Base-by-base conservation (phyloP, 2,797 vertebrate genomes). In the Semaprochilodus insignis region DNA sequence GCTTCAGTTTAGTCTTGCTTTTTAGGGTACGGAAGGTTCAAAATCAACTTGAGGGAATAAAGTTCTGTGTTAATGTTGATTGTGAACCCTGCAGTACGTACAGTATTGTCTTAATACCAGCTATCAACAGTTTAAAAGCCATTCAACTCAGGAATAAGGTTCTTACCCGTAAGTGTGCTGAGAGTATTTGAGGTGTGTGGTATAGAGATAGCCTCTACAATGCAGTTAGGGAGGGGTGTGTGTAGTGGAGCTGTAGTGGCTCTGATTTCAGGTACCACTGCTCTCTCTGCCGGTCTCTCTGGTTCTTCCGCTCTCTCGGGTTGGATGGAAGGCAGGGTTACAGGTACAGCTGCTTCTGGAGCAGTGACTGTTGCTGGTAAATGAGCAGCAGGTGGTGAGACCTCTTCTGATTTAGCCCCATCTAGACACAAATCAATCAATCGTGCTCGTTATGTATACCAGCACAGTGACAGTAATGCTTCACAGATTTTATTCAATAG, bases 281-380 rank as follows among this genome's bases (percentile, higher is more conserved):
- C 89, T 36, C 82, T 87, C 44, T 90, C 89, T 10, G 65, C 48
- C 2, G 86, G 83, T 76, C 91, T 91, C 63, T 93, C 91, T 0
- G 69, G 40, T 66, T 94, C 91, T 77, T 93, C 91, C 55, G 81
- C 86, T 88, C 90, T 91, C 75, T 86, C 88, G 3, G 85, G 82
- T 44, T 91, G 93, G 48, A 80, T 88, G 5, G 87, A 82, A 7
- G 91, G 83, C 52, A 90, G 82, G 54, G 91, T 59, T n/a, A 79
- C 81, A 88, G 95, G 92, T 76, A 92, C 91, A 84, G 91, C 90
- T 55, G 93, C 88, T 81, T 95, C 92, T 77, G 93, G 88, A 52
- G 92, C 88, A 0, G 87, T 86, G 4, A 88, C 66, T 14, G 87
- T 88, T 6, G 87, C 51, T 0, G 70, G 40, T 40, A 86, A 67